Evolutionary conservation across 2,797 vertebrate species (phyloP).

Genomic region (Liparis tanakae): DNA sequence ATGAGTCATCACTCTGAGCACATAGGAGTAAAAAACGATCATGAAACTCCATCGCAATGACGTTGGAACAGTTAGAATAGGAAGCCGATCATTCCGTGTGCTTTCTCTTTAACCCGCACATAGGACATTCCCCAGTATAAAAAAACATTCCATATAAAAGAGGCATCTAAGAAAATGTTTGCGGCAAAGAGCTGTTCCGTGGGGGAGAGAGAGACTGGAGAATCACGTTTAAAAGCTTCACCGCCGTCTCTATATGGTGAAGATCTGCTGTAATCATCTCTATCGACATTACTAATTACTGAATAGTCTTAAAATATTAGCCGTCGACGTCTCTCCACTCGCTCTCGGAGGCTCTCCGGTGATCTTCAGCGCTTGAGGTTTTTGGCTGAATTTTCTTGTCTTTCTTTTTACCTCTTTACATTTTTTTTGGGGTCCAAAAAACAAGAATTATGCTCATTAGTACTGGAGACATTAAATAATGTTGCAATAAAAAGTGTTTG

Average conservation of each 20-base stretch:
- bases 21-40: constrained; percentile 45
- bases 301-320: constrained; percentile 36
- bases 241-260: constrained; percentile 37
- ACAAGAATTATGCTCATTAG: constrained; percentile 70
- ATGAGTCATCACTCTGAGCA: constrained; percentile 37
- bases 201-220: constrained; percentile 30
- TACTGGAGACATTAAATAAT: constrained; percentile 77
- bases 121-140: constrained; percentile 65
- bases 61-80: constrained; percentile 25
- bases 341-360: constrained; percentile 25
- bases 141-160: constrained; percentile 73
- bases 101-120: constrained; percentile 38
- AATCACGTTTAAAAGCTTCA: constrained; percentile 4
- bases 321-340: constrained; percentile 30
- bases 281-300: constrained; percentile 36
- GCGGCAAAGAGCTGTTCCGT: constrained; percentile 40
- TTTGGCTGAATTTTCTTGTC: constrained; percentile 51
- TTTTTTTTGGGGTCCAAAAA: constrained; percentile 66
- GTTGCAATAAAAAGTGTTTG: constrained; percentile 75
- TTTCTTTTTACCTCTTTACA: constrained; percentile 48
- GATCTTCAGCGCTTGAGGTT: constrained; percentile 38
- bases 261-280: constrained; percentile 48
- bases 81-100: constrained; percentile 36
- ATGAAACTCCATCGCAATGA: constrained; percentile 26
- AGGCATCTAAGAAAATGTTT: constrained; percentile 38